phyloP scores from a whole-genome alignment of 2,888 invertebrate species.

The Eustalomyia histrio region DNA sequence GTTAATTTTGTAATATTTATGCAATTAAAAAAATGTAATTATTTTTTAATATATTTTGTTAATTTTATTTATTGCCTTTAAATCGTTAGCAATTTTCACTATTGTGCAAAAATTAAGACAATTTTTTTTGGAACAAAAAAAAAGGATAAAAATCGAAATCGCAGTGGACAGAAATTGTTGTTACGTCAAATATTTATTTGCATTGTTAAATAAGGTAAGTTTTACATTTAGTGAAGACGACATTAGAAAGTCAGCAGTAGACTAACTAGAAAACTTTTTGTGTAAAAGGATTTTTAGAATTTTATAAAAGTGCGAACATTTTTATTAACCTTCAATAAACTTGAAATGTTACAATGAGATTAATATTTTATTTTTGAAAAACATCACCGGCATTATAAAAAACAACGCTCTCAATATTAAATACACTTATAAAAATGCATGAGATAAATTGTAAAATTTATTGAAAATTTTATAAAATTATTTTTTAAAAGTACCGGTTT shows the following conservation, averaged over 20 bases:
- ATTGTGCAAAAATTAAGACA: constrained; percentile 56
- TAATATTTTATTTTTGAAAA: too few species aligned
- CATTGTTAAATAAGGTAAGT: constrained; percentile 57
- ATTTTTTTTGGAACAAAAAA: constrained; percentile 48
- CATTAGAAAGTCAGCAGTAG: neutral
- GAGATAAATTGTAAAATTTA: too few species aligned
- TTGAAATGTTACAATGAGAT: neutral
- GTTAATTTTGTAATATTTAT: constrained; percentile 58
- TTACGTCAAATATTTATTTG: constrained; percentile 60
- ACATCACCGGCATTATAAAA: too few species aligned
- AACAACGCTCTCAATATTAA: too few species aligned
- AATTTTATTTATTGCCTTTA: neutral
- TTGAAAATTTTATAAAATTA: too few species aligned
- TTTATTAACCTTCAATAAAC: neutral
- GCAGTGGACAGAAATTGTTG: constrained; percentile 21
- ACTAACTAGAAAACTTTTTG: neutral
- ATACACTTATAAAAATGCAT: too few species aligned
- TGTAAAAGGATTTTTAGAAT: neutral
- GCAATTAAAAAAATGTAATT: constrained; percentile 47
- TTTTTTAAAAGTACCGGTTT: too few species aligned
- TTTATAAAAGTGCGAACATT: neutral
- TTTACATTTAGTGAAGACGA: neutral
- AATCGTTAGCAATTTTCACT: constrained; percentile 59
- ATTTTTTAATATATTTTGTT: neutral
- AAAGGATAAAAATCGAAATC: constrained; percentile 33